Evolutionary conservation across 2,888 invertebrate species (phyloP), one percentile per base, ranked within the genome.

Genomic region (Isoperla grammatica): DNA sequence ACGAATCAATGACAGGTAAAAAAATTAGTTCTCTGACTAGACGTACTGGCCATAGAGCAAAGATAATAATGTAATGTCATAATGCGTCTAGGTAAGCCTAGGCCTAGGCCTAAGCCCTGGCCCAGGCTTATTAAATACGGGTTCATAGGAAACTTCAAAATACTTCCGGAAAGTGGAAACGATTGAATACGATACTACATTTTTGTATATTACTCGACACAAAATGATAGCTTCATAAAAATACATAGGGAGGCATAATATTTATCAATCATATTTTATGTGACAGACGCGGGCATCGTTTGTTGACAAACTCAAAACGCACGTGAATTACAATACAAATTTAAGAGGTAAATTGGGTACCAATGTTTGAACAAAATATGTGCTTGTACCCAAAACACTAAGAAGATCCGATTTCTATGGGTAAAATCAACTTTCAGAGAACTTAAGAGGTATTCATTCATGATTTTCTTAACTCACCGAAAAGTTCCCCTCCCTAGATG

Each of bases 401-500:
- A 29, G 29, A 6, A 8, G 29, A 29, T 6, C 9, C 12, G 29
- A 23, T 60, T 64, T 42, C 46, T 37, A 23, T 23, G 15, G 15
- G 49, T 22, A 57, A 23, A 57, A 22, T 22, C 29, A 35, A 56
- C 55, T 63, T 62, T 59, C 50, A 23, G 23, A 39, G n/a, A 12
- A 53, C 20, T 42, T 59, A 56, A 61, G 50, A 56, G 46, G 67
- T 68, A 71, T 76, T 75, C 75, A 75, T 73, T 76, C 76, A 76
- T 76, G 70, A 75, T 74, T 74, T 73, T 70, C 66, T 67, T 67
- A 71, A 72, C 69, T 70, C 69, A 71, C 72, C 71, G 73, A 71
- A 72, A 72, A 71, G 72, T 72, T 71, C 71, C 73, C 73, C 73
- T 73, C 72, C 74, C 71, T 69, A 68, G 61, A 70, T 69, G 76